Evolutionary conservation across 1,140 invertebrate genomes (phyloP), one percentile per base, ranked within the genome.

Genomic region (Streblospio benedicti): DNA sequence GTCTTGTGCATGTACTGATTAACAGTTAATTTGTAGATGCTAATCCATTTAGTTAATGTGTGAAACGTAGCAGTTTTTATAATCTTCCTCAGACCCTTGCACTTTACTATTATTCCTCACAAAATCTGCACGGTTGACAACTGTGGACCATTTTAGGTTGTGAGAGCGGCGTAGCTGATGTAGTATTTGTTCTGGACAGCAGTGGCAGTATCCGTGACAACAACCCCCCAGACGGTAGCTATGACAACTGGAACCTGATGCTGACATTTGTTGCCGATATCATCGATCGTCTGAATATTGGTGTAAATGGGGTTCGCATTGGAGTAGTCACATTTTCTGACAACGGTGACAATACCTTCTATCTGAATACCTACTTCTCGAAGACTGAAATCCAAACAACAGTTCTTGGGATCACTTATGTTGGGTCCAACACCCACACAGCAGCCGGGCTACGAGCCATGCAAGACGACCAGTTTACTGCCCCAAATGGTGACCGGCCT

Each of bases 121-220:
- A n/a, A n/a, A n/a, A n/a, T n/a, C n/a, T n/a, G n/a, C n/a, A n/a
- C n/a, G n/a, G n/a, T n/a, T n/a, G n/a, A n/a, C n/a, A n/a, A n/a
- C n/a, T n/a, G n/a, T n/a, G n/a, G n/a, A n/a, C n/a, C n/a, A n/a
- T n/a, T n/a, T n/a, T n/a, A n/a, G n/a, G n/a, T n/a, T n/a, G n/a
- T n/a, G n/a, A n/a, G n/a, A n/a, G n/a, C n/a, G n/a, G n/a, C n/a
- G n/a, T n/a, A n/a, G 44, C 27, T 20, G 59, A 60, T 43, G 18
- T 60, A 14, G 59, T 54, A 2, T 60, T 60, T 51, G 50, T 60
- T n/a, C 5, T 60, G 6, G 59, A 60, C 51, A 41, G 38, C 18
- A 43, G 32, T 3, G 50, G 25, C 6, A 60, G 49, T 49, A 52
- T 56, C 25, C 30, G 18, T 14, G 59, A 54, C 20, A 54, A 54